Evolutionary conservation across 2,797 vertebrate genomes (phyloP), one percentile per base, ranked within the genome.

Genomic region (Lithobates pipiens): DNA sequence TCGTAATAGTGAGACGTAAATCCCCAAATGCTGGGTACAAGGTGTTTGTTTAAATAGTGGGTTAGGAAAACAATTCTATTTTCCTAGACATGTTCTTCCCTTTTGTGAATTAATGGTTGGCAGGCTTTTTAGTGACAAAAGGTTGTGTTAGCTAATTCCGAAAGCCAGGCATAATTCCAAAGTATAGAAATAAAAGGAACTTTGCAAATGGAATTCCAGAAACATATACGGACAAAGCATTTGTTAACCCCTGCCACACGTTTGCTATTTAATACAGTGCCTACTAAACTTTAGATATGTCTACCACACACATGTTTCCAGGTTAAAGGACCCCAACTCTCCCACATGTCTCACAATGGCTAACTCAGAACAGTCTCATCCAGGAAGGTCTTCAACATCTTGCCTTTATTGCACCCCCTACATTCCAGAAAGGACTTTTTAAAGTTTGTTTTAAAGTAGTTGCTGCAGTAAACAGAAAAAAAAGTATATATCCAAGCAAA

Each of bases 51-150:
- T 50, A 85, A 65, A 79, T 23, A 85, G 57, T 67, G 32, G 25
- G 68, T 79, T 77, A 77, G 18, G 34, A 77, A 77, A 84, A 84
- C 82, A 84, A 77, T 84, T 73, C 21, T 73, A 50, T 79, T 85
- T 85, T 78, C 71, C 76, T 85, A 79, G 54, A 78, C 83, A 78
- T 34, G 25, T 65, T 79, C 70, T 72, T 85, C 76, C 34, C 69
- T 54, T 77, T 84, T 84, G 83, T 84, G 34, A 78, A 78, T 84
- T 77, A 71, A 77, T 78, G 67, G 25, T 77, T 72, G 69, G 68
- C 83, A 85, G 72, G 21, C n/a, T 42, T 76, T 65, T 57, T 54
- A 46, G 69, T 85, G 69, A 85, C 83, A 85, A 79, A 78, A 67
- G 83, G 69, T 78, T 79, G 76, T 79, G 69, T 85, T 85, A 65